These are phyloP conservation scores for Xenopus laevis DNA, from an alignment of 2,113 vertebrate species.

Conservation along the genomic window DNA sequence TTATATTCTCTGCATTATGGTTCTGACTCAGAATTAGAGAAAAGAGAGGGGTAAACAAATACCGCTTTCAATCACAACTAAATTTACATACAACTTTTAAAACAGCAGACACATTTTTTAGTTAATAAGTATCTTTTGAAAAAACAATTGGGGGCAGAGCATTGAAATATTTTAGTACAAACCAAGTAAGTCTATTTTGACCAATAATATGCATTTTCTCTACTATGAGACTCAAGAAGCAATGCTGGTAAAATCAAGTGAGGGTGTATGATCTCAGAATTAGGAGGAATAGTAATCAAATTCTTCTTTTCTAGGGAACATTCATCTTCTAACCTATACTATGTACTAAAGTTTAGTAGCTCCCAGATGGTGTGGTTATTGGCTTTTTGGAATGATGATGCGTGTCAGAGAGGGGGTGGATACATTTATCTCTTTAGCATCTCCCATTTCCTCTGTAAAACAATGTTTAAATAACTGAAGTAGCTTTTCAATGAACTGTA, in stretches of 20 bases:
- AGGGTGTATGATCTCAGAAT: not conserved
- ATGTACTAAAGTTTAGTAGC: constrained; percentile 35
- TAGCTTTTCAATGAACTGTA: constrained; percentile 66
- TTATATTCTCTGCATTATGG: no score
- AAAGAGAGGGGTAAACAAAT: no score
- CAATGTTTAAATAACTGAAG: constrained; percentile 71
- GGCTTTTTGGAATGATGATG: constrained; percentile 47
- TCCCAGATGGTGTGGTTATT: constrained; percentile 40
- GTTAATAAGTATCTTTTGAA: no score
- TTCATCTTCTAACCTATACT: constrained; percentile 47
- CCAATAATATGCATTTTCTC: not conserved
- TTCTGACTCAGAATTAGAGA: no score
- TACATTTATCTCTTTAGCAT: constrained; percentile 58
- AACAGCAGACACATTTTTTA: no score
- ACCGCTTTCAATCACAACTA: no score
- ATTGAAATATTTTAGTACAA: no score
- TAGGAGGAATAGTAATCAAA: not conserved
- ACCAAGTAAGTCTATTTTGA: no score
- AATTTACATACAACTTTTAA: no score
- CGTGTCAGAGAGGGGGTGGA: constrained; percentile 50
- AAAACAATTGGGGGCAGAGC: no score
- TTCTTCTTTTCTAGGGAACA: not conserved
- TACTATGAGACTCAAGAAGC: not conserved
- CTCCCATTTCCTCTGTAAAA: constrained; percentile 65
- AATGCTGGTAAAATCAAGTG: no score